Base-by-base conservation (phyloP, 2,113 vertebrate genomes). In the Erpornis zantholeuca region DNA sequence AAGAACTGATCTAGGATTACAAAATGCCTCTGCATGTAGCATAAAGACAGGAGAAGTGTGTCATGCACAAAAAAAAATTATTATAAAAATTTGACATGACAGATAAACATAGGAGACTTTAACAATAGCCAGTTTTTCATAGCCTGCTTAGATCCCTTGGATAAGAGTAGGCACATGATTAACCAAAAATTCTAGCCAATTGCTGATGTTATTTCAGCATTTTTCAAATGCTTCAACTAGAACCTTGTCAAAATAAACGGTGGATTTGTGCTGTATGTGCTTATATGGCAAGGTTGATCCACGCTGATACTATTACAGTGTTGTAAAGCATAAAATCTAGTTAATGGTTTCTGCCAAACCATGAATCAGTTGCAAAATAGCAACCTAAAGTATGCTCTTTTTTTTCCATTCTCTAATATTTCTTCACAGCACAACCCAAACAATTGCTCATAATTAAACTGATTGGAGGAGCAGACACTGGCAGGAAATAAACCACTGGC, bases 401-500 rank as follows among this genome's bases (percentile, higher is more conserved):
- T 98, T 98, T 98, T 98, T 98, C 98, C 98, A 98, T 98, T 98
- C 97, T 97, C 97, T 98, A 98, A 98, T 98, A 98, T 97, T 97
- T 98, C 97, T 98, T 96, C 96, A 95, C 96, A 97, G 97, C 86
- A 42, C 92, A 97, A 97, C 98, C 98, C 98, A 98, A 98, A 97
- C 97, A 98, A 98, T 98, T 97, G 96, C 93, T 98, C 98, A 98
- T 97, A 98, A 98, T 98, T 98, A 98, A 97, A 95, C 86, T 90
- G 96, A 98, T 98, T 94, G 96, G 97, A 97, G 95, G 95, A 97
- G 93, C 90, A 95, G 97, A 97, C 94, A 50, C 97, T 98, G 98
- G 98, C 98, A 98, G 98, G 97, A 98, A 98, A 96, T 82, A 80
- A 79, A 85, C 47, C 57, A 57, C 96, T 98, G 98, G 98, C 98